Evolutionary conservation across 2,797 vertebrate genomes (phyloP), one percentile per base, ranked within the genome.

Genomic region (Gymnoscopelus braueri): DNA sequence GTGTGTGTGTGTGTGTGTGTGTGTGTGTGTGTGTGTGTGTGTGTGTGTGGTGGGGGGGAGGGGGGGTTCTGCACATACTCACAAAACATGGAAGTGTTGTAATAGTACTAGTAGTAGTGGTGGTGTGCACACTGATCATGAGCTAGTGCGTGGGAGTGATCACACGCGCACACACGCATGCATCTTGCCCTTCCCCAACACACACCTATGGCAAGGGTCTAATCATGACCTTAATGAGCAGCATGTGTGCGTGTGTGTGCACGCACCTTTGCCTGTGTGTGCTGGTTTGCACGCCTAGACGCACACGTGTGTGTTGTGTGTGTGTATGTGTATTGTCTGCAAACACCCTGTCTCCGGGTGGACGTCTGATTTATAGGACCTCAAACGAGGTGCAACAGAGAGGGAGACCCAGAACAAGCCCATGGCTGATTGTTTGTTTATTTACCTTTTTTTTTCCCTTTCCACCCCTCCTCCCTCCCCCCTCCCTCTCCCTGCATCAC

Each of bases 281-380:
- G 70, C 72, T 68, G 70, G 70, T 39, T 61, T 63, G 24, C 47
- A 19, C 19, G 19, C 19, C 19, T 19, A 19, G 19, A 19, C 19
- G 19, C 19, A 19, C 19, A 19, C 19, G 55, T 68, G 56, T 68
- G 57, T 69, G 48, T 67, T 15, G 63, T 78, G 81, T 52, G 66
- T 67, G 77, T 80, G 72, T 74, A 76, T 71, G 75, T 74, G 77
- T 77, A 82, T 80, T 77, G 80, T 69, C 68, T 90, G 86, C 92
- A 89, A 91, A 88, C 87, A 90, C 91, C 90, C 87, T 86, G 83
- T 86, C 88, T 93, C 83, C 82, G 91, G 88, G 85, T 88, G 89
- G 88, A 91, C 80, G 83, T 68, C 88, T 93, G 93, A 95, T 94
- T 94, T 94, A 95, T 84, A 93, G 90, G 78, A 76, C 85, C 89